Conservation (phyloP, 2,888 invertebrate species). For the Drosophila lutescens region DNA sequence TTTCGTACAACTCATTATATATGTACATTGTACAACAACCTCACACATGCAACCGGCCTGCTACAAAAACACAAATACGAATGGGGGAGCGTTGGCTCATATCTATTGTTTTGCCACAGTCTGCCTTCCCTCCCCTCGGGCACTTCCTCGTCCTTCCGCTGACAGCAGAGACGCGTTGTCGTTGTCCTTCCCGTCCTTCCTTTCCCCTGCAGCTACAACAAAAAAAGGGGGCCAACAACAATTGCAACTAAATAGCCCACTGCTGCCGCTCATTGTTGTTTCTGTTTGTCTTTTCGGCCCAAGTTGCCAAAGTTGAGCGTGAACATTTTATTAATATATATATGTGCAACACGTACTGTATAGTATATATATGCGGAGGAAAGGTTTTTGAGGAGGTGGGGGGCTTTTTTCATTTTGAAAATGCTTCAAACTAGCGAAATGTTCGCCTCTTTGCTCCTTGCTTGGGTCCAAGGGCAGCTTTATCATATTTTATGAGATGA, state of each 20-base stretch:
- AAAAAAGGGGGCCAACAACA: slow-evolving; percentile 37
- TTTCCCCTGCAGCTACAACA: slow-evolving; percentile 47
- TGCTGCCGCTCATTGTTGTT: slow-evolving; percentile 49
- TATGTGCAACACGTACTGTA: slow-evolving; percentile 4
- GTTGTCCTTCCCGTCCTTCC: slow-evolving; percentile 62
- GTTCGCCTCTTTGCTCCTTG: slow-evolving; percentile 28
- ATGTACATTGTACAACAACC: slow-evolving; percentile 22
- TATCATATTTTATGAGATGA: slow-evolving; percentile 45
- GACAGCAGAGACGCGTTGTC: slow-evolving; percentile 33
- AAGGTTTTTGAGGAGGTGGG: neutral
- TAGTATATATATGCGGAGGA: neutral
- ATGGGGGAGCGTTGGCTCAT: neutral
- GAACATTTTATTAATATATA: slow-evolving; percentile 74
- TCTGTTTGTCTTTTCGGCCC: slow-evolving; percentile 46
- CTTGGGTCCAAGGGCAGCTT: slow-evolving; percentile 62
- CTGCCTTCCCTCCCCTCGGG: slow-evolving; percentile 11
- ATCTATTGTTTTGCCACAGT: slow-evolving; percentile 60
- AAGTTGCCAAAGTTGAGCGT: slow-evolving; percentile 54
- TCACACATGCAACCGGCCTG: slow-evolving; percentile 11
- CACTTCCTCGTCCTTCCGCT: slow-evolving; percentile 30
- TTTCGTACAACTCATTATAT: slow-evolving; percentile 55
- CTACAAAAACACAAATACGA: slow-evolving; percentile 5
- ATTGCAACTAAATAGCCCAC: slow-evolving; percentile 65
- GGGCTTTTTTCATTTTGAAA: slow-evolving; percentile 43
- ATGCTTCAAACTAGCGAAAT: slow-evolving; percentile 42